These are phyloP conservation scores for Mustela lutreola DNA, from an alignment of 2,113 vertebrate species.

Conservation along the genomic window DNA sequence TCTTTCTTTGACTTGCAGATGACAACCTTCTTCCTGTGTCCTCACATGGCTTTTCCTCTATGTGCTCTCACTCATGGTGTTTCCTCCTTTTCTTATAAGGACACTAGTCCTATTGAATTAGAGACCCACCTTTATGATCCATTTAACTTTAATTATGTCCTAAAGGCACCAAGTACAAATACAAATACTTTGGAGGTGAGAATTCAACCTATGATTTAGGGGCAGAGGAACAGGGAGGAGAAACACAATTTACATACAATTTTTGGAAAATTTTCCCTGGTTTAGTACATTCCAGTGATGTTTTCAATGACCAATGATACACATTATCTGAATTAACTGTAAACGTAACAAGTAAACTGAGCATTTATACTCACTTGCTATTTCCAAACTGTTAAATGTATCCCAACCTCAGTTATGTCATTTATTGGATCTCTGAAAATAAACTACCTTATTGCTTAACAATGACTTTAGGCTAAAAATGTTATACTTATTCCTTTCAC, in stretches of 20 bases:
- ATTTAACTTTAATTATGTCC: background rate
- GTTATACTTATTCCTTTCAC: background rate
- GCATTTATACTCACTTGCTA: background rate
- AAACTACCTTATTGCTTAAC: background rate
- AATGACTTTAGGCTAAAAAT: slow-evolving; percentile 18
- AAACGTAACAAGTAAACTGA: background rate
- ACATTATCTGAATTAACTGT: background rate
- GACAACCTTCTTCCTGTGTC: background rate
- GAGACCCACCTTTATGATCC: fast-evolving
- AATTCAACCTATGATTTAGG: background rate
- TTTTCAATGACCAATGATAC: background rate
- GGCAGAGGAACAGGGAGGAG: fast-evolving
- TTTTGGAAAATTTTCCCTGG: background rate
- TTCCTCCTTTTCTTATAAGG: background rate
- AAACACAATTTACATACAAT: background rate
- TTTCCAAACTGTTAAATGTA: background rate
- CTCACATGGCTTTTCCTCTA: fast-evolving
- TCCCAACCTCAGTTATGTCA: background rate
- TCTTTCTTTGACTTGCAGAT: background rate
- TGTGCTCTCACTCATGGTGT: background rate
- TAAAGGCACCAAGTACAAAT: background rate
- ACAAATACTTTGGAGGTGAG: background rate
- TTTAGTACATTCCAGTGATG: background rate
- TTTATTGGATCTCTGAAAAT: slow-evolving; percentile 45
- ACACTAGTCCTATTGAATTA: background rate